These are phyloP conservation scores for human DNA, from an alignment of 2,113 vertebrate species.

Conservation along the genomic window DNA sequence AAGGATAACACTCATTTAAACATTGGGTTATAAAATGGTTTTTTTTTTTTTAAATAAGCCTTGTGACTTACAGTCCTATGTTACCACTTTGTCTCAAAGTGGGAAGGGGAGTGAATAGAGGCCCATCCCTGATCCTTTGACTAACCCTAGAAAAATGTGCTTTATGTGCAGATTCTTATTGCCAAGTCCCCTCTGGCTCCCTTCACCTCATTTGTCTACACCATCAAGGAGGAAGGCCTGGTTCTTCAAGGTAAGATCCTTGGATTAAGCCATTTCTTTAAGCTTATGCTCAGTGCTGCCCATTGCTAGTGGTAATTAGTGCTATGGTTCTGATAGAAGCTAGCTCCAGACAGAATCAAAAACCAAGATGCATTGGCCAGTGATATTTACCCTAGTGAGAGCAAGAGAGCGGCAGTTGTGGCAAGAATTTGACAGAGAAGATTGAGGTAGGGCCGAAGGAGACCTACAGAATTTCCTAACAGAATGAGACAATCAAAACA, in stretches of 20 bases:
- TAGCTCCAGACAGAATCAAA: constrained; percentile 17
- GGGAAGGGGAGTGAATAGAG: not conserved
- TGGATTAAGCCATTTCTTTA: not conserved
- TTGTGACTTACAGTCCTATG: not conserved
- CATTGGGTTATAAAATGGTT: constrained; percentile 8
- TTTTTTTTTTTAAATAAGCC: not conserved
- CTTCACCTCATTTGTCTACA: constrained; percentile 85
- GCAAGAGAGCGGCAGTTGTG: not conserved
- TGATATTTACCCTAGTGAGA: not conserved
- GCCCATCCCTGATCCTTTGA: not conserved
- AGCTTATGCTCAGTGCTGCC: not conserved
- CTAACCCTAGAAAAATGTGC: constrained; percentile 52
- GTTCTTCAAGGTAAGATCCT: constrained; percentile 87
- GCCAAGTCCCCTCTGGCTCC: constrained; percentile 91
- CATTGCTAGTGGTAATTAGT: not conserved
- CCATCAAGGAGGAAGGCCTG: constrained; percentile 87
- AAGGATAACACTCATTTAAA: not conserved
- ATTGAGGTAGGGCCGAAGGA: not conserved
- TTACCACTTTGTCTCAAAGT: not conserved
- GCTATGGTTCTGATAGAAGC: not conserved
- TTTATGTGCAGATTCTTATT: constrained; percentile 86
- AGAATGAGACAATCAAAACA: not conserved
- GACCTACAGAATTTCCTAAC: not conserved
- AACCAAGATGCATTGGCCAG: not conserved
- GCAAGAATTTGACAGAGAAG: constrained; percentile 16